Evolutionary conservation across 2,888 invertebrate species (phyloP).

Genomic region (Trachelus stipa): DNA sequence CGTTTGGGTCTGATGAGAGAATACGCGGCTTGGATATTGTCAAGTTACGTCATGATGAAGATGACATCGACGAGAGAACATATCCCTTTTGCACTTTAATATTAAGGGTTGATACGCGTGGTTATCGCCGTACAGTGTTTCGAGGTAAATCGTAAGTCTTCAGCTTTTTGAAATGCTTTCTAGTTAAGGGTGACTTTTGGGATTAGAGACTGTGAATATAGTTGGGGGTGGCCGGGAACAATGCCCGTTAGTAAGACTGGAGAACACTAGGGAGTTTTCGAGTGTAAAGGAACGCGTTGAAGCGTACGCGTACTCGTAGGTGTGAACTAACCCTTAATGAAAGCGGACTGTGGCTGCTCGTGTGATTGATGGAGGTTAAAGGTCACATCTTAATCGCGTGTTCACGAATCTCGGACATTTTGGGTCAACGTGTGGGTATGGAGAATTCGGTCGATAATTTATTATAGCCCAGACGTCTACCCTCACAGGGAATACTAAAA

Average conservation of each 20-base stretch:
- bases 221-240: neutral
- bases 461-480: neutral
- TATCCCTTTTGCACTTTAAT: neutral
- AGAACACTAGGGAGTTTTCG: neutral
- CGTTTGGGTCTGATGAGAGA: neutral
- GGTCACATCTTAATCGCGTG: constrained; percentile 21
- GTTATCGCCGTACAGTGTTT: neutral
- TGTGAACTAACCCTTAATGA: constrained; percentile 11
- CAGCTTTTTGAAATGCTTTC: neutral
- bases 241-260: neutral
- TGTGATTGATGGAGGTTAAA: constrained; percentile 20
- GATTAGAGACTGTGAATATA: neutral
- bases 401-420: neutral
- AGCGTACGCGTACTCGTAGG: neutral
- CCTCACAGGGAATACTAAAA: neutral
- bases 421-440: neutral
- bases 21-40: neutral
- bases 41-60: neutral
- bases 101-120: neutral
- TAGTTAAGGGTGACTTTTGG: neutral
- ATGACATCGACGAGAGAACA: neutral
- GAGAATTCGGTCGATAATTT: neutral
- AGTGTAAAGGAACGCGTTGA: neutral
- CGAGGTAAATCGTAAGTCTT: neutral
- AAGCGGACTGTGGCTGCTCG: constrained; percentile 3